Evolutionary conservation across 2,888 invertebrate genomes (phyloP).

Genomic region (Nipponacmea schrenckii): DNA sequence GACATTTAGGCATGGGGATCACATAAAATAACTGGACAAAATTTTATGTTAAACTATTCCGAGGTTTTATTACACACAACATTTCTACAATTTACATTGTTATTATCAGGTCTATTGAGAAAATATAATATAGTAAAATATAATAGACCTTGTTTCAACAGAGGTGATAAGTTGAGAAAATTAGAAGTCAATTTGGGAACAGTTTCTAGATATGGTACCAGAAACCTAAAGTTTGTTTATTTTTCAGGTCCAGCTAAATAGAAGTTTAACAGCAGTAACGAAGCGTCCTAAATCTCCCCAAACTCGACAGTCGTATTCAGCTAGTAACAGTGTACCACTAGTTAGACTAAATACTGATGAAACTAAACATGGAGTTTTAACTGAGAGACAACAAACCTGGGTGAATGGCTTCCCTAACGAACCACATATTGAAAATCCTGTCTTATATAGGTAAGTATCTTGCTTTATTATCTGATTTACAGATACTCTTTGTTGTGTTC

Average conservation of each 20-base stretch:
- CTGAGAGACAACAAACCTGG: constrained; percentile 62
- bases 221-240: neutral
- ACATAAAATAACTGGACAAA: no score
- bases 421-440: constrained; percentile 63
- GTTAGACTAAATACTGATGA: constrained; percentile 50
- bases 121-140: no score
- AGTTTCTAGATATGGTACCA: no score
- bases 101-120: no score
- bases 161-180: no score
- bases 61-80: no score
- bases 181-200: no score
- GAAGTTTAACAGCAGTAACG: constrained; percentile 40
- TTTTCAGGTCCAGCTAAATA: constrained; percentile 57
- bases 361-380: constrained; percentile 57
- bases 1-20: no score
- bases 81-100: no score
- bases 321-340: constrained; percentile 46
- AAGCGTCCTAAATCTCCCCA: constrained; percentile 16
- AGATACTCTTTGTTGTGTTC: no score
- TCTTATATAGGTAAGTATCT: constrained; percentile 59
- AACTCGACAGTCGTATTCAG: neutral
- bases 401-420: constrained; percentile 65
- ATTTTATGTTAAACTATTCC: no score
- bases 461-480: neutral
- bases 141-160: no score